phyloP scores from a whole-genome alignment of 2,888 invertebrate genomes.

The Diarsia rubi region DNA sequence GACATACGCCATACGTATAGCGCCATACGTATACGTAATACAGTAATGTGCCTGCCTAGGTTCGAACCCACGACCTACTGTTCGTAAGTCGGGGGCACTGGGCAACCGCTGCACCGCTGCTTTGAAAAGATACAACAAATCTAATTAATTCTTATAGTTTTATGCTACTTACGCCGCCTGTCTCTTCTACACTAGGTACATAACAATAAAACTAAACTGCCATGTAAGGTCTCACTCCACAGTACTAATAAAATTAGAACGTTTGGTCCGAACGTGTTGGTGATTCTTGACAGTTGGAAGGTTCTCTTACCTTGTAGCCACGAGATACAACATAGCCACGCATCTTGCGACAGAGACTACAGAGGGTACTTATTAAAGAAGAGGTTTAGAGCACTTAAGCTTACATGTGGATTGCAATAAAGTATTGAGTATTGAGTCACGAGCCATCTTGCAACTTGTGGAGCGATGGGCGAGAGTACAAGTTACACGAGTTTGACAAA shows the following conservation, averaged over 20 bases:
- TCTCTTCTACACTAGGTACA: not conserved
- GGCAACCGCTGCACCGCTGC: too few species aligned
- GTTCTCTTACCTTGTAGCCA: not conserved
- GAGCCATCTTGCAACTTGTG: not conserved
- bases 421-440: too few species aligned
- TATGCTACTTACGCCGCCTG: not conserved
- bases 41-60: too few species aligned
- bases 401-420: too few species aligned
- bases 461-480: not conserved
- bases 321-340: not conserved
- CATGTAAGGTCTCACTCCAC: not conserved
- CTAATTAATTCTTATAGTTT: not conserved
- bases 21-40: too few species aligned
- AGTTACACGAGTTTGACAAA: not conserved
- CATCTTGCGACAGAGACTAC: not conserved
- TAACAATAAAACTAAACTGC: not conserved
- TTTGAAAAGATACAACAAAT: not conserved
- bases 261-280: not conserved
- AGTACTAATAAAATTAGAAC: not conserved
- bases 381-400: too few species aligned
- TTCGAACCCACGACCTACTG: too few species aligned
- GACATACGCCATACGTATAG: too few species aligned
- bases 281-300: not conserved
- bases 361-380: not conserved
- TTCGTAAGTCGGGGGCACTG: too few species aligned